phyloP scores from a whole-genome alignment of 2,113 vertebrate species.

The Marcusenius ussheri region DNA sequence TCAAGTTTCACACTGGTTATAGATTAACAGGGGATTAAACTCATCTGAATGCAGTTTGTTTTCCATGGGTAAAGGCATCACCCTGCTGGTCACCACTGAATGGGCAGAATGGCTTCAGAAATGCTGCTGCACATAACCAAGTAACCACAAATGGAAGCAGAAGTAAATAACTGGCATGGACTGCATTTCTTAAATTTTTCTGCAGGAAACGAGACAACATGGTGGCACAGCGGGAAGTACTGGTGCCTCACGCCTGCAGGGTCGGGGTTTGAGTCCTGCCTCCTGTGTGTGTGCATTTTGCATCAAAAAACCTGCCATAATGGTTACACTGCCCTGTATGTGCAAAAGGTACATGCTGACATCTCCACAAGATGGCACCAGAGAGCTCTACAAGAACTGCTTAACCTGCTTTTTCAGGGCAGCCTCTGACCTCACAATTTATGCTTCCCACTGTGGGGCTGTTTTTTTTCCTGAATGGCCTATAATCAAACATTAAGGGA shows the following conservation, averaged over 20 bases:
- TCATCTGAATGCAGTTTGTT: background rate
- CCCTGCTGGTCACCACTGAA: background rate
- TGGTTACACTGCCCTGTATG: background rate
- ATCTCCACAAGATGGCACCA: constrained; percentile 49
- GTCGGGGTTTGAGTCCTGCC: background rate
- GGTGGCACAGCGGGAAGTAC: background rate
- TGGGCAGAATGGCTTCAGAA: background rate
- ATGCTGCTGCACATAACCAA: background rate
- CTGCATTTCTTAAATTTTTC: background rate
- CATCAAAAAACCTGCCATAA: background rate
- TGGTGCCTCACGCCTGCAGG: background rate
- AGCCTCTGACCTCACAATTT: background rate
- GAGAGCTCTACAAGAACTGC: constrained; percentile 13
- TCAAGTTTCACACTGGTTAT: background rate
- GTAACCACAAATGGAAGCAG: background rate
- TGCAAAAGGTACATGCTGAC: background rate
- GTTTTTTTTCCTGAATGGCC: background rate
- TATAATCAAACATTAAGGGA: background rate
- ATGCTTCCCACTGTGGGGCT: background rate
- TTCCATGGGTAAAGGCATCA: background rate
- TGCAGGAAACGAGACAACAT: background rate
- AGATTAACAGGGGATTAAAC: background rate
- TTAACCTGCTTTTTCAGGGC: background rate
- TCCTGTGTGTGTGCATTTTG: background rate
- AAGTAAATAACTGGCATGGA: background rate